Evolutionary conservation across 92 coral and sea anemone species (phyloP), one percentile per base, ranked within the genome.

Genomic region (Palythoa grandiflora): DNA sequence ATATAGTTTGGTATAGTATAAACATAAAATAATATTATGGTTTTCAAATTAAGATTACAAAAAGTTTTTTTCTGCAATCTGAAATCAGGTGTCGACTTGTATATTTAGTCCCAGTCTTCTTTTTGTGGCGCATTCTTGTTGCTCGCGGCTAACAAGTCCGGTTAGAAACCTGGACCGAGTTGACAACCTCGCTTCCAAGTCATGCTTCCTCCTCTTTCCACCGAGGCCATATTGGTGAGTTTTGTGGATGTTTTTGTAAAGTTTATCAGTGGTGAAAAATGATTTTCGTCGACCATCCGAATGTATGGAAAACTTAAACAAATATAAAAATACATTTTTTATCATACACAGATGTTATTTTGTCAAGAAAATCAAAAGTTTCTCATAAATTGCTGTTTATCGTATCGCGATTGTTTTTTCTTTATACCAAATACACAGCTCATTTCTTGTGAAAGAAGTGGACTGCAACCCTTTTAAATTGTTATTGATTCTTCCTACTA

Each of bases 211-310:
- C 73, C 98, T 93, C 94, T 93, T 95, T 91, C 93, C 83, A 87
- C 91, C 93, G 98, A 91, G 98, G 98, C 98, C 98, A 95, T 95
- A 95, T 93, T 95, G 98, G 98, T 95, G 90, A 93, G 98, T 54
- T 89, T 80, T 81, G 53, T 65, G 2, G 75, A 21, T 66, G 38
- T 65, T 7, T 9, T 63, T 15, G 59, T 40, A 11, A 65, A 66
- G 19, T 65, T 55, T 48, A 91, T 88, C 94, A 40, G 53, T 14
- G 44, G 39, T 35, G 39, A 88, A 84, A 80, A 87, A 38, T 21
- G 57, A 6, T 78, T 78, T n/a, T 10, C 7, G n/a, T 20, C 17
- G 9, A 51, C 77, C 94, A 91, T 91, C 94, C 5, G 10, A 39
- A 54, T 11, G 36, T 36, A 39, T 6, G 8, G 53, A 12, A 40